phyloP scores from a whole-genome alignment of 2,888 invertebrate species.

The Helobdella robusta region DNA sequence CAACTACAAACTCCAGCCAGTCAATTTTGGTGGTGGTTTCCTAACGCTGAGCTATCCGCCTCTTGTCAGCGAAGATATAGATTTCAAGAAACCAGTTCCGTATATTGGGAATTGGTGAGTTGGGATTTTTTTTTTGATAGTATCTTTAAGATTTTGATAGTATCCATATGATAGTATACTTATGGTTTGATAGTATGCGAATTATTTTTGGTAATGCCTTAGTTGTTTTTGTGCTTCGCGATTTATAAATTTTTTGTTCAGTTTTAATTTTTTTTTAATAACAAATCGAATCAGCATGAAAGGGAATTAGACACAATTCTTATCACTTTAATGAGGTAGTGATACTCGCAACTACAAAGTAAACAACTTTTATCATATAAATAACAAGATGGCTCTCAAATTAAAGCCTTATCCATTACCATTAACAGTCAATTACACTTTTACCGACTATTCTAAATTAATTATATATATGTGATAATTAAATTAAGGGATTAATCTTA shows the following conservation, averaged over 20 bases:
- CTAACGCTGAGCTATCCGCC: constrained; percentile 20
- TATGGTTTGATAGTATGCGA: not conserved
- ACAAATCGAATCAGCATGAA: too few species aligned
- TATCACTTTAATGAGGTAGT: too few species aligned
- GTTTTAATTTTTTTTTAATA: too few species aligned
- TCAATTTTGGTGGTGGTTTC: constrained; percentile 25
- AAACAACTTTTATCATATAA: too few species aligned
- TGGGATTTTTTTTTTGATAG: not conserved
- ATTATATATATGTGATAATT: not conserved
- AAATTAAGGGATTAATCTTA: not conserved
- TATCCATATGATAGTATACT: not conserved
- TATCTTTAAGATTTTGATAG: not conserved
- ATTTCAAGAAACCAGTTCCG: constrained; percentile 8
- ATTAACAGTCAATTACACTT: too few species aligned
- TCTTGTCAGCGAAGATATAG: constrained; percentile 21
- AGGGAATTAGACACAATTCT: too few species aligned
- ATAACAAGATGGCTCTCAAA: too few species aligned
- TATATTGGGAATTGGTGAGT: constrained; percentile 27
- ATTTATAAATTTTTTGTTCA: too few species aligned
- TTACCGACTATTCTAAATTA: too few species aligned
- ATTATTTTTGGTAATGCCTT: not conserved
- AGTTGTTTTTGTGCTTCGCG: too few species aligned
- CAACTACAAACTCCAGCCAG: constrained; percentile 21
- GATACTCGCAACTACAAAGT: too few species aligned
- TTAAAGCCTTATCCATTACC: too few species aligned